Base-by-base conservation (phyloP, 2,113 vertebrate genomes). In the Ammodytes marinus region DNA sequence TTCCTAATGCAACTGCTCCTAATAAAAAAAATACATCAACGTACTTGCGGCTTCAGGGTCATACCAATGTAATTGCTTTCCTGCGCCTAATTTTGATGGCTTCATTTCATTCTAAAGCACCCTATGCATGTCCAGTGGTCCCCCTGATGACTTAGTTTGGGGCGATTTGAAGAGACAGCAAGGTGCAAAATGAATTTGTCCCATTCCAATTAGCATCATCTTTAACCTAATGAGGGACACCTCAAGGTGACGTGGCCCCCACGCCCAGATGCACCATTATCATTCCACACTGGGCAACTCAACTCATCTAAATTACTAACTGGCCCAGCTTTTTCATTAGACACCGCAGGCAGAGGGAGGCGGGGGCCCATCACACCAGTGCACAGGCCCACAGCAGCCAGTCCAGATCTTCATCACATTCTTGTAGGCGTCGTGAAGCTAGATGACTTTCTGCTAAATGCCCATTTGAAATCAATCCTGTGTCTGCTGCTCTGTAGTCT, bases 171-270 rank as follows among this genome's bases (percentile, higher is more conserved):
- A 97, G 96, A 96, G 97, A 98, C 96, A 97, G 96, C 95, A 96
- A 95, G 95, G 95, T 96, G 96, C 96, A 96, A 97, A 97, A 98
- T 97, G 96, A 98, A 98, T 97, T 96, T 96, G 95, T 97, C 96
- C 95, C 96, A 96, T 97, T 98, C 95, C 97, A 98, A 97, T 98
- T 99, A 97, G 96, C 96, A 96, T 97, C 96, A 97, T 97, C 97
- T 98, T 98, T 97, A 98, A 97, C 97, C 96, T 95, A 95, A 95
- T 97, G 97, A 98, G 96, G 95, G 96, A 97, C 96, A 95, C 96
- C 95, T 97, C 96, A 97, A 97, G 97, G 97, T 98, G 97, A 97
- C 95, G 96, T 94, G 95, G 93, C 95, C 93, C 80, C 58, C 94
- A 91, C 93, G 94, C 87, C 95, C 95, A 95, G 93, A 94, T 95